A percentile compares a stretch with the other conserved stretches of the same genome.
Conservation (phyloP, 2,797 vertebrate genomes). For the Acrossocheilus fasciatus region DNA sequence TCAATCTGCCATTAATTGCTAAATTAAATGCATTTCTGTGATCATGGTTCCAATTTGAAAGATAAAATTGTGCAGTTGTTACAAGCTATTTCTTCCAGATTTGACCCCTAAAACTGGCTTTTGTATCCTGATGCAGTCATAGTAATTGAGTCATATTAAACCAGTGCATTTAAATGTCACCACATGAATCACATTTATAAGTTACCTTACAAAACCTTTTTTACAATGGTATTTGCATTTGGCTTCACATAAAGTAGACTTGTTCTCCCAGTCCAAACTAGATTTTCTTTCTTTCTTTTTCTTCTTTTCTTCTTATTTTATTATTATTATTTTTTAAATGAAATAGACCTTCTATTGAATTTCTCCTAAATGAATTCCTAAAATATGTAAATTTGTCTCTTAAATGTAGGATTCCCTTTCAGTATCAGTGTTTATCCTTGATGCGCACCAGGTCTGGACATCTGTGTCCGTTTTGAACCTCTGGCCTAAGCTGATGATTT, state of each 20-base stretch:
- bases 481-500: constrained; percentile 45
- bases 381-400: background rate
- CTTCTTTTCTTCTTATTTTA: no score
- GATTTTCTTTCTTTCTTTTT: no score
- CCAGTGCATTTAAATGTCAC: background rate
- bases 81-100: background rate
- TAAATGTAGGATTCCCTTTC: background rate
- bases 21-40: background rate
- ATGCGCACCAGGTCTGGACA: background rate
- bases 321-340: no score
- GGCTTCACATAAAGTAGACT: background rate
- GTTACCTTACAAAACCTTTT: background rate
- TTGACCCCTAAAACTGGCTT: background rate
- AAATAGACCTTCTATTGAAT: background rate
- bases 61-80: background rate
- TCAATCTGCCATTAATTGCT: background rate
- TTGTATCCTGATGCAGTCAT: background rate
- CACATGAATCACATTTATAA: background rate
- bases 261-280: background rate
- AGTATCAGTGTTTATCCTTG: background rate
- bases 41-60: background rate
- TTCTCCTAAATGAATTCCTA: background rate
- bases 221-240: background rate
- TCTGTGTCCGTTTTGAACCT: constrained; percentile 40
- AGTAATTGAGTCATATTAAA: background rate